Conservation (phyloP, 2,888 invertebrate species). For the Acanthopleura granulata region DNA sequence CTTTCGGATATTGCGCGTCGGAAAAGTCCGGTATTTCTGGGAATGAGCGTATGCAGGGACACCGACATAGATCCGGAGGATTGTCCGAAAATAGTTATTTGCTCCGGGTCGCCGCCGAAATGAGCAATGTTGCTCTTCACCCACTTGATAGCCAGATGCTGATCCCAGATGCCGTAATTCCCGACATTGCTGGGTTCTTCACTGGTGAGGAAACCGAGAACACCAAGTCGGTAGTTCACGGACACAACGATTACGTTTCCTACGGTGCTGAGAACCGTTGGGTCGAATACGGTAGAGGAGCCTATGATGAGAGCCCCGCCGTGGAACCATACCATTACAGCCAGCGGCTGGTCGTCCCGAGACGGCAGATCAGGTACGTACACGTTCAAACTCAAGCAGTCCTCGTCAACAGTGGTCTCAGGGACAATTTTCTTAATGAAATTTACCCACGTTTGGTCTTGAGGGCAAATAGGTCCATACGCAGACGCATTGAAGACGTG, state of each 20-base stretch:
- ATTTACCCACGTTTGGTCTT: neutral
- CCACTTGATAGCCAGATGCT: conserved; percentile 92
- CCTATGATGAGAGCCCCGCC: conserved; percentile 95
- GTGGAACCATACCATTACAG: conserved; percentile 92
- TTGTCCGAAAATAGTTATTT: conserved; percentile 51
- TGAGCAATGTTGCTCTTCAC: conserved; percentile 85
- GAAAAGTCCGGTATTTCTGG: conserved; percentile 41
- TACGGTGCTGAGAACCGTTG: conserved; percentile 82
- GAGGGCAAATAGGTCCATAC: conserved; percentile 24
- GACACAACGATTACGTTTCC: conserved; percentile 94
- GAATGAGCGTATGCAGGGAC: conserved; percentile 43
- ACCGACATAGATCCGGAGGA: conserved; percentile 46
- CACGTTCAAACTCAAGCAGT: conserved; percentile 93
- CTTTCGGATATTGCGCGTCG: conserved; percentile 46
- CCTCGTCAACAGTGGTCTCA: conserved; percentile 92
- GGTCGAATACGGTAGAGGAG: conserved; percentile 77
- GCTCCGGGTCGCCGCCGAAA: conserved; percentile 43
- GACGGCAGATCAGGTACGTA: conserved; percentile 91
- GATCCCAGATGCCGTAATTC: conserved; percentile 94
- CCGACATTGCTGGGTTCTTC: conserved; percentile 85
- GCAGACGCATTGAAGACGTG: conserved; percentile 72
- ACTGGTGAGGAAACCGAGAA: conserved; percentile 93
- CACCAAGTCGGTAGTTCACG: conserved; percentile 91
- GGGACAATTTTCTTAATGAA: conserved; percentile 69
- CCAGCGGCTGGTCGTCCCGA: conserved; percentile 69